Conservation (phyloP, 1,140 invertebrate genomes). For the Belonocnema kinseyi region DNA sequence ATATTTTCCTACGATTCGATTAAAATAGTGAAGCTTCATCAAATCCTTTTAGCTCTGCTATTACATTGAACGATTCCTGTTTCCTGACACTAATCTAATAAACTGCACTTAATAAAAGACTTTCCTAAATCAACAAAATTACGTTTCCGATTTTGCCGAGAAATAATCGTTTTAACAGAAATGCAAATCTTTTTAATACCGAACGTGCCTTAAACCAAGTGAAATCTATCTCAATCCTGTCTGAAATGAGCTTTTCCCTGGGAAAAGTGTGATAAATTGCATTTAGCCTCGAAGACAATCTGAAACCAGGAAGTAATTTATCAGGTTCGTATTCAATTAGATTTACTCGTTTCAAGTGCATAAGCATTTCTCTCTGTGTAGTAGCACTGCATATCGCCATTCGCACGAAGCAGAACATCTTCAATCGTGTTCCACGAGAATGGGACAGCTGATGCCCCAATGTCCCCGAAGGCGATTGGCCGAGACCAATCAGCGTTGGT, state of each 20-base stretch:
- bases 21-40: too few species aligned
- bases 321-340: constrained; percentile 29
- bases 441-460: constrained; percentile 70
- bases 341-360: constrained; percentile 21
- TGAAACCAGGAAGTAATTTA: constrained; percentile 28
- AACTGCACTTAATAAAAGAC: constrained; percentile 29
- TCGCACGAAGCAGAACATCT: constrained; percentile 37
- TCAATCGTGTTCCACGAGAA: constrained; percentile 60
- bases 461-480: constrained; percentile 70
- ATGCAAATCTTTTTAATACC: constrained; percentile 14
- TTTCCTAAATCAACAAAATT: too few species aligned
- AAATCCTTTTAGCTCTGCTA: too few species aligned
- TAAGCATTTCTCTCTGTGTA: constrained; percentile 21
- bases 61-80: too few species aligned
- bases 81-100: too few species aligned
- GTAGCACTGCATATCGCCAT: constrained; percentile 34
- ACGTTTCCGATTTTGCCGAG: neutral
- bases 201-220: constrained; percentile 28
- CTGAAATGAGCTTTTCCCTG: neutral
- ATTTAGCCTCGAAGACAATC: constrained; percentile 11
- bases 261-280: constrained; percentile 31
- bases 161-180: neutral
- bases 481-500: constrained; percentile 71
- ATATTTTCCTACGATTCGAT: too few species aligned
- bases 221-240: constrained; percentile 23